phyloP scores from a whole-genome alignment of 1,140 invertebrate genomes.

The Wasmannia auropunctata region DNA sequence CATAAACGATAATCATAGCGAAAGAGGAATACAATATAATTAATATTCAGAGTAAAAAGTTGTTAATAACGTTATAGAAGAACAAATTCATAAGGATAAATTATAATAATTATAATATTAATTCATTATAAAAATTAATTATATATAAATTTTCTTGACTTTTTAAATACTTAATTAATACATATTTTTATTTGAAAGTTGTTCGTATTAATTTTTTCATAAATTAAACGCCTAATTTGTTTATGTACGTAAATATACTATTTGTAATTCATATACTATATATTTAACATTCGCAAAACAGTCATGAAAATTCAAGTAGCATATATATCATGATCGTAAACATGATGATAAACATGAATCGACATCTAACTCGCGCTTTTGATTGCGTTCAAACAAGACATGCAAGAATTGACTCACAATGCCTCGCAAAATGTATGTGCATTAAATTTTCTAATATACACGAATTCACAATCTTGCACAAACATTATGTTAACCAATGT shows the following conservation, averaged over 20 bases:
- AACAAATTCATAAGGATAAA: neutral
- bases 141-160: neutral
- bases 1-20: neutral
- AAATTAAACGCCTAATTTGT: neutral
- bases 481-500: conserved; percentile 77
- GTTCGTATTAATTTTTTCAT: neutral
- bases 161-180: neutral
- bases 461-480: conserved; percentile 83
- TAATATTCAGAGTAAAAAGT: neutral
- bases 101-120: neutral
- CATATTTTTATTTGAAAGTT: neutral
- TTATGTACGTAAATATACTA: neutral
- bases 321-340: neutral
- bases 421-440: conserved; percentile 83
- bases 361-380: neutral
- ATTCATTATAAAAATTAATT: neutral
- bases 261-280: neutral
- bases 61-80: neutral
- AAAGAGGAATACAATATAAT: conserved; percentile 10
- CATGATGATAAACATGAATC: neutral
- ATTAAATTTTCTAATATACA: conserved; percentile 81
- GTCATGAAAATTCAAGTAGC: neutral
- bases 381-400: neutral
- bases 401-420: neutral
- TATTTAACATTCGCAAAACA: neutral